These are phyloP conservation scores for Agelastica alni DNA, from an alignment of 2,888 invertebrate genomes.

Conservation along the genomic window DNA sequence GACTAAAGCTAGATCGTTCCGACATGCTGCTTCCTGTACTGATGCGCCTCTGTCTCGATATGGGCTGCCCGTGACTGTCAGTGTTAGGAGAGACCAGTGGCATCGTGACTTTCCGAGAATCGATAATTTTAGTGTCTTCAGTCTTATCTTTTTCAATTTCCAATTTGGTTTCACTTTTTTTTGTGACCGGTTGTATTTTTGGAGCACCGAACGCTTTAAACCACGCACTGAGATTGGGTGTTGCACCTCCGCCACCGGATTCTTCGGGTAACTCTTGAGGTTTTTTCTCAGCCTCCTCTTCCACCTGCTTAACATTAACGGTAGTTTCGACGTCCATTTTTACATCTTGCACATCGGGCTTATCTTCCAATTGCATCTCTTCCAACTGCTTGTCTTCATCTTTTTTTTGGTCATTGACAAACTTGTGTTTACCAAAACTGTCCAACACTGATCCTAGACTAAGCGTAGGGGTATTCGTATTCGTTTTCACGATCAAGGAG, in stretches of 20 bases:
- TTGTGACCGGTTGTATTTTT: conserved; percentile 65
- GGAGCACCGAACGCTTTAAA: conserved; percentile 90
- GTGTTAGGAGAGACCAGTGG: conserved; percentile 51
- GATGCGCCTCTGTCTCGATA: conserved; percentile 66
- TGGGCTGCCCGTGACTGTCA: conserved; percentile 53
- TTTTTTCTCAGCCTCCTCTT: conserved; percentile 45
- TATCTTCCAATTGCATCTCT: conserved; percentile 45
- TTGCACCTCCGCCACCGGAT: conserved; percentile 61
- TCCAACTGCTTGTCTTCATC: conserved; percentile 39
- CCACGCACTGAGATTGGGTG: conserved; percentile 89
- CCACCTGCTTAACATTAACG: conserved; percentile 29
- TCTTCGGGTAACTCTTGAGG: conserved; percentile 44
- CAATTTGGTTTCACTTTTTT: conserved; percentile 64
- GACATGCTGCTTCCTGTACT: conserved; percentile 82
- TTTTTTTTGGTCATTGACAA: conserved; percentile 60
- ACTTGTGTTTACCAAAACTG: conserved; percentile 73
- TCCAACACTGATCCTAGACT: conserved; percentile 84
- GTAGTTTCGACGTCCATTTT: conserved; percentile 23
- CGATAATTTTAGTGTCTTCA: conserved; percentile 50
- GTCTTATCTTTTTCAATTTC: conserved; percentile 52
- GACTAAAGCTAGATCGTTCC: conserved; percentile 77
- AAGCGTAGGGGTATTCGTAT: conserved; percentile 76
- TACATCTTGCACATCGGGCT: conserved; percentile 10
- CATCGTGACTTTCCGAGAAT: conserved; percentile 48
- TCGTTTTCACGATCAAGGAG: conserved; percentile 63